Base-by-base conservation (phyloP, 2,888 invertebrate species). In the Trachelus tabidus region DNA sequence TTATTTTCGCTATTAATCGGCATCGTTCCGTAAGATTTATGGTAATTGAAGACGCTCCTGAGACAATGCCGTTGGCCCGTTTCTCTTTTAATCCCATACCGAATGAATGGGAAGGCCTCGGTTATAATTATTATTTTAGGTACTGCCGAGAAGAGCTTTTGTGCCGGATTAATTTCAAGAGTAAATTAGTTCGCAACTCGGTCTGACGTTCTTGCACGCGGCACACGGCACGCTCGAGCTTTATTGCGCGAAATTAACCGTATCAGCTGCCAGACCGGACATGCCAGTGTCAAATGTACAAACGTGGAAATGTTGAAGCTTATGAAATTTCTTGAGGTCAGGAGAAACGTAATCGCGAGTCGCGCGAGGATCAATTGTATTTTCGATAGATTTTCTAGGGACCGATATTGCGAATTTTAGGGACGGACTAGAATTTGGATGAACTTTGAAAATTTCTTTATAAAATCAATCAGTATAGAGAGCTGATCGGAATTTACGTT, bases 111-210 rank as follows among this genome's bases (percentile, higher is more conserved):
- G 76, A 40, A 35, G 73, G 73, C 34, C 75, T 73, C 34, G 76
- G 12, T n/a, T 40, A 40, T 40, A 40, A 40, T 86, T 84, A 84
- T 84, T 85, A 85, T 86, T 86, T 86, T 84, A 85, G 85, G 83
- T 85, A 85, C 86, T 83, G 85, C 77, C 81, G 80, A 40, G 40
- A 40, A 40, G 40, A 82, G 84, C 82, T 83, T 85, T 84, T 82
- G 83, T 81, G 82, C 82, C 81, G 83, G 84, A 86, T 87, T 85
- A 85, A 87, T 85, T 86, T 84, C 83, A 84, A 81, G 82, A 87
- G 84, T 87, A 86, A 86, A 86, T 86, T 87, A 85, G 84, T 86
- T 86, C 79, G 83, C 81, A 83, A 86, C 84, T 85, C 84, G 84
- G 81, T 77, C 79, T 77, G 68, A 71, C 56, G 30, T 69, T 69